Evolutionary conservation across 2,113 vertebrate species (phyloP).

Genomic region (Tupaia tana): DNA sequence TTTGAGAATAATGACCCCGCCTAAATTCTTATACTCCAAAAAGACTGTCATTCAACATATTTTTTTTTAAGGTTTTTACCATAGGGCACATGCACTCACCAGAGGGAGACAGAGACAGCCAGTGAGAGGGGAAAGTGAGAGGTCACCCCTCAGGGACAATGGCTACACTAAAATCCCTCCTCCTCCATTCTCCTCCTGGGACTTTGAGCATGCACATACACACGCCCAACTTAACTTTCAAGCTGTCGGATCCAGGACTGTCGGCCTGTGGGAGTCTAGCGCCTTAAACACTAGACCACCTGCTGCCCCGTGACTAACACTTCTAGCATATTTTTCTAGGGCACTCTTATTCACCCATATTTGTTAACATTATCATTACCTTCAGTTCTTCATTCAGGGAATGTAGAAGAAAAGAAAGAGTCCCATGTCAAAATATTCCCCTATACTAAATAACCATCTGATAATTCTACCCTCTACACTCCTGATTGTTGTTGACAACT

Average conservation of each 20-base stretch:
- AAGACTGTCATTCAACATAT: not conserved
- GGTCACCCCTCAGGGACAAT: no score
- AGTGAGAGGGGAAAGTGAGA: no score
- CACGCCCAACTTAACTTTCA: no score
- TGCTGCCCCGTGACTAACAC: not conserved
- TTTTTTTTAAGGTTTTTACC: not conserved
- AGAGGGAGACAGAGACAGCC: no score
- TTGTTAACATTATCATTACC: not conserved
- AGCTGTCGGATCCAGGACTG: no score
- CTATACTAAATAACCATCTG: slow-evolving; percentile 1
- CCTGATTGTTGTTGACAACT: no score
- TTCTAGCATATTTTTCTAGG: not conserved
- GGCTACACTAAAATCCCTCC: no score
- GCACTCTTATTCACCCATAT: not conserved
- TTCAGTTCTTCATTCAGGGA: not conserved
- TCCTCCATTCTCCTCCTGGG: no score
- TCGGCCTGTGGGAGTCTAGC: no score
- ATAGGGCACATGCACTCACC: no score
- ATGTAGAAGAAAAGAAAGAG: not conserved
- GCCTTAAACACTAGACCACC: no score
- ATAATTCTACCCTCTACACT: not conserved
- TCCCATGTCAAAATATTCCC: not conserved
- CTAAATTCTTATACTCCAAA: not conserved
- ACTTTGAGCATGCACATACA: no score
- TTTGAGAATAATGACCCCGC: not conserved